phyloP scores from a whole-genome alignment of 2,888 invertebrate genomes.

The Meganola albula region DNA sequence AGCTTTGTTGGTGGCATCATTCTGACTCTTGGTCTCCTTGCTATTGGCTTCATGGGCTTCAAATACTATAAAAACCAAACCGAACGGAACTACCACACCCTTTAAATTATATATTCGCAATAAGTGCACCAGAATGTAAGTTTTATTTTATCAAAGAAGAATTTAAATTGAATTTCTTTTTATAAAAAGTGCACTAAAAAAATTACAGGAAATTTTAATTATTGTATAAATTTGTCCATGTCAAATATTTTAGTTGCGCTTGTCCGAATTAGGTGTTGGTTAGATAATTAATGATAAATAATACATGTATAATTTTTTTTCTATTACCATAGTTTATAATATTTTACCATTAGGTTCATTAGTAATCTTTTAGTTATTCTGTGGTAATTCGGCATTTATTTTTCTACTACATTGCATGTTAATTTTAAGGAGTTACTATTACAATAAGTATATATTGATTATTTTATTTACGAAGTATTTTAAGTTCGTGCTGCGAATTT shows the following conservation, averaged over 20 bases:
- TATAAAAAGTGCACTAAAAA: constrained; percentile 26
- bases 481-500: too few species aligned
- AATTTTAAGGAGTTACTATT: constrained; percentile 12
- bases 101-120: constrained; percentile 76
- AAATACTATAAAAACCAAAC: constrained; percentile 92
- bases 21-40: constrained; percentile 85
- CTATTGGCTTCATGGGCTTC: constrained; percentile 88
- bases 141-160: constrained; percentile 26
- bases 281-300: constrained; percentile 29
- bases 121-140: constrained; percentile 54
- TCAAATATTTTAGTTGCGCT: constrained; percentile 21
- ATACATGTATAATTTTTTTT: too few species aligned
- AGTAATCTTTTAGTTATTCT: too few species aligned
- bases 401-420: constrained; percentile 26
- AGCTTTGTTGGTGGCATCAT: constrained; percentile 93
- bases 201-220: constrained; percentile 22
- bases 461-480: too few species aligned
- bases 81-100: constrained; percentile 91
- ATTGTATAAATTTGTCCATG: constrained; percentile 18
- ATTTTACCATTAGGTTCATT: too few species aligned
- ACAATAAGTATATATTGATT: too few species aligned
- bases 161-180: constrained; percentile 23
- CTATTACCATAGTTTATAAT: too few species aligned
- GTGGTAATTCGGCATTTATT: constrained; percentile 36
- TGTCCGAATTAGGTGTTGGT: constrained; percentile 27